phyloP scores from a whole-genome alignment of 2,797 vertebrate species.

The Cynopterus sphinx region DNA sequence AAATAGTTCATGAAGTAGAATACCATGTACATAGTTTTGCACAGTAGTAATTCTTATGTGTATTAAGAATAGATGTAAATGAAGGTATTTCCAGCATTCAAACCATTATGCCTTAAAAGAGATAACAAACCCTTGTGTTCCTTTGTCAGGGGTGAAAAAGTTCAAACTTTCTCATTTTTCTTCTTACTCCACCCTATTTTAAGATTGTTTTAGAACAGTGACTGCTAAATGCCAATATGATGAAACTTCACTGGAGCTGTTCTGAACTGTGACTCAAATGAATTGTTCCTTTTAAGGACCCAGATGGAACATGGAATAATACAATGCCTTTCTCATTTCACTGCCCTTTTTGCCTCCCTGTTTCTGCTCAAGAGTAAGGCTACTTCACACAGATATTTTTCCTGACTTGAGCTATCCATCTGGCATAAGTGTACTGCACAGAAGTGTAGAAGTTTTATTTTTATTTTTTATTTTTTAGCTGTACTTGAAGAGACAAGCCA shows the following conservation, averaged over 20 bases:
- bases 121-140: not conserved
- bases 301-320: not conserved
- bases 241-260: not conserved
- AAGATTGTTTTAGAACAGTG: not conserved
- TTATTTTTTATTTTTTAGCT: not conserved
- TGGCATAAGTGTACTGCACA: not conserved
- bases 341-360: not conserved
- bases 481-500: not conserved
- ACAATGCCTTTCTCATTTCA: not conserved
- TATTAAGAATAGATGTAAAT: not conserved
- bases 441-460: not conserved
- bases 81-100: not conserved
- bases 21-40: not conserved
- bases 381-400: not conserved
- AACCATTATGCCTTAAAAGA: not conserved
- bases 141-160: not conserved
- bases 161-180: not conserved
- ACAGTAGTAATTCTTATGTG: not conserved
- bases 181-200: not conserved
- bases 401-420: not conserved
- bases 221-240: not conserved
- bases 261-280: not conserved
- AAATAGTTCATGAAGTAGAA: not conserved
- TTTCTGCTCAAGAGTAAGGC: not conserved
- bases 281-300: not conserved